Base-by-base conservation (phyloP, 92 coral and sea anemone genomes). In the Epizoanthus rinbou region DNA sequence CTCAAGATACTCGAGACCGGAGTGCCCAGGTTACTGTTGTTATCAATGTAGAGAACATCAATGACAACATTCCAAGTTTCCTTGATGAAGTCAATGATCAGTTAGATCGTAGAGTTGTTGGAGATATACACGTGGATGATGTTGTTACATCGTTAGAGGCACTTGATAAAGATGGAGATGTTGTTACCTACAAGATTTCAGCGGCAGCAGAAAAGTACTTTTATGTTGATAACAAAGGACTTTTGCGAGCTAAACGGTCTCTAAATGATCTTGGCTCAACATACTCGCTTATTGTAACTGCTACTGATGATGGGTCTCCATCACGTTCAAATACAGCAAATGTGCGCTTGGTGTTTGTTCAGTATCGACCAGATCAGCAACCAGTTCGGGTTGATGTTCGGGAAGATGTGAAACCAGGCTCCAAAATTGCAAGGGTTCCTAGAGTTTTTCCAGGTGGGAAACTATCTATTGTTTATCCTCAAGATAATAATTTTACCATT, bases 321-420 rank as follows among this genome's bases (percentile, higher is more conserved):
- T 84, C 74, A 59, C 86, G 71, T 4, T 85, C 80, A 24, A 90
- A 84, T 23, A 45, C 54, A 37, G 94, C 82, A 18, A 63, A 85
- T 71, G 98, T 91, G 18, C 91, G 87, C 16, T 81, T 93, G 53
- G 91, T 91, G 33, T 89, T 93, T 64, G 98, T 93, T 9, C 87
- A 72, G 50, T 93, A 93, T 75, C 90, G 98, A 66, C 91, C 93
- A 53, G 89, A 89, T 66, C 98, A 95, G 80, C 98, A 95, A 69
- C 98, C 98, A 14, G 92, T 95, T 17, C 73, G 98, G 67, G 98
- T 88, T 22, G 86, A 86, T 60, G 90, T 95, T 4, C 91, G 88
- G 45, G 98, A 95, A 71, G 90, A 86, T 74, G 67, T 84, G 8
- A 90, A 86, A 22, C 90, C 89, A 6, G 95, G 93, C 8, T 93